phyloP scores from a whole-genome alignment of 2,113 vertebrate genomes.

The Uria lomvia region DNA sequence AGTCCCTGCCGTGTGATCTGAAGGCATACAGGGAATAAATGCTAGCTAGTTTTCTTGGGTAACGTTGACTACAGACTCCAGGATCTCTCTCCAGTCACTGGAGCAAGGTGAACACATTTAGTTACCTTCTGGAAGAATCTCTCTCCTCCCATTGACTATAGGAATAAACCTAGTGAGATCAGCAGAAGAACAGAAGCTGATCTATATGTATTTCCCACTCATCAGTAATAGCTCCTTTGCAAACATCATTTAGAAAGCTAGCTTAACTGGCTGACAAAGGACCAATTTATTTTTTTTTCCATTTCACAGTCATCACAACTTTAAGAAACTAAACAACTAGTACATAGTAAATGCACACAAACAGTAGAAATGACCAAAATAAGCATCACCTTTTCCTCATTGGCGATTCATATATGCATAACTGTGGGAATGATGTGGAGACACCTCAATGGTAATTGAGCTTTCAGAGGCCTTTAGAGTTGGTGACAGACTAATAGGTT shows the following conservation, averaged over 20 bases:
- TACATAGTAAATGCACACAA: background rate
- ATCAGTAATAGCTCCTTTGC: background rate
- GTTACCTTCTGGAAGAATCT: background rate
- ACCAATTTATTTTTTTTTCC: background rate
- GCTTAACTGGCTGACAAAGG: background rate
- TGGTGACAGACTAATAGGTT: background rate
- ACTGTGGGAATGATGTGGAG: background rate
- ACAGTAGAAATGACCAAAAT: background rate
- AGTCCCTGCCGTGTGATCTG: background rate
- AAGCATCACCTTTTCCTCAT: background rate
- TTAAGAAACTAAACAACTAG: background rate
- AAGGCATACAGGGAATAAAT: background rate
- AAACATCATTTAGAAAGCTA: background rate
- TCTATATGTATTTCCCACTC: background rate
- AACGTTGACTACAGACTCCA: background rate
- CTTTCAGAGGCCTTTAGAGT: background rate
- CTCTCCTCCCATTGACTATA: background rate
- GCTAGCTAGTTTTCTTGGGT: background rate
- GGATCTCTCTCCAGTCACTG: background rate
- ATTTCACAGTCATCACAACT: background rate
- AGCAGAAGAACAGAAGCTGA: background rate
- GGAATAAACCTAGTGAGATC: background rate
- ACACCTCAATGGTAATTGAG: background rate
- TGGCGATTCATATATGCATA: background rate
- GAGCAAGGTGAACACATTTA: background rate